These are phyloP conservation scores for Apodemia zela DNA, from an alignment of 2,888 invertebrate species.

Conservation along the genomic window DNA sequence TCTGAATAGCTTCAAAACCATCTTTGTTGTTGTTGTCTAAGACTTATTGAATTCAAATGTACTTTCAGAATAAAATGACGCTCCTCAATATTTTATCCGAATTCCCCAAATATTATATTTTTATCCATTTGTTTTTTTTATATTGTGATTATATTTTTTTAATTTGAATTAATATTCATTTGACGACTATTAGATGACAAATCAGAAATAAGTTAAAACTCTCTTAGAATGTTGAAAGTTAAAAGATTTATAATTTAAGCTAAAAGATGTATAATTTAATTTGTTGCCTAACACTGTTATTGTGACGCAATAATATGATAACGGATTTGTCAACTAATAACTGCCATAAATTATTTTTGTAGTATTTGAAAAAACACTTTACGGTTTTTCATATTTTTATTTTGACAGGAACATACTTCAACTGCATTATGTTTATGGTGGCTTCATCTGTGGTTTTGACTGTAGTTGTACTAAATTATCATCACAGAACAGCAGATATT, in stretches of 20 bases:
- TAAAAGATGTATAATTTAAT: too few relatives aligned
- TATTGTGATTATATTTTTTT: too few relatives aligned
- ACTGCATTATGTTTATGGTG: constrained; percentile 99
- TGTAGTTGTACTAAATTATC: constrained; percentile 97
- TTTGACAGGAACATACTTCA: constrained; percentile 95
- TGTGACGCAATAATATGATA: too few relatives aligned
- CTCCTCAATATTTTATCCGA: background rate
- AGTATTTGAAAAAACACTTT: background rate
- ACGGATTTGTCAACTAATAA: background rate
- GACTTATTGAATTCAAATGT: background rate
- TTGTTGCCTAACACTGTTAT: too few relatives aligned
- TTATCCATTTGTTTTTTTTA: background rate
- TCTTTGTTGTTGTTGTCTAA: constrained; percentile 3
- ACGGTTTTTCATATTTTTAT: background rate
- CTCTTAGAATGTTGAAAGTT: too few relatives aligned
- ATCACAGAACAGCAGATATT: constrained; percentile 97
- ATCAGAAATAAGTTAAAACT: too few relatives aligned
- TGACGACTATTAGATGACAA: too few relatives aligned
- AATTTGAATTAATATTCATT: too few relatives aligned
- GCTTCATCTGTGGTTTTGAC: constrained; percentile 98
- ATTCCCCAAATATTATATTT: background rate
- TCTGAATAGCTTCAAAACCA: background rate
- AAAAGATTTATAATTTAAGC: too few relatives aligned
- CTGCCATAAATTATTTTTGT: background rate
- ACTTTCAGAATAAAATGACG: background rate